Percentiles rank a stretch among this genome's conserved stretches.
Evolutionary conservation across 2,888 invertebrate species (phyloP).

Genomic region (Phyllotreta striolata): DNA sequence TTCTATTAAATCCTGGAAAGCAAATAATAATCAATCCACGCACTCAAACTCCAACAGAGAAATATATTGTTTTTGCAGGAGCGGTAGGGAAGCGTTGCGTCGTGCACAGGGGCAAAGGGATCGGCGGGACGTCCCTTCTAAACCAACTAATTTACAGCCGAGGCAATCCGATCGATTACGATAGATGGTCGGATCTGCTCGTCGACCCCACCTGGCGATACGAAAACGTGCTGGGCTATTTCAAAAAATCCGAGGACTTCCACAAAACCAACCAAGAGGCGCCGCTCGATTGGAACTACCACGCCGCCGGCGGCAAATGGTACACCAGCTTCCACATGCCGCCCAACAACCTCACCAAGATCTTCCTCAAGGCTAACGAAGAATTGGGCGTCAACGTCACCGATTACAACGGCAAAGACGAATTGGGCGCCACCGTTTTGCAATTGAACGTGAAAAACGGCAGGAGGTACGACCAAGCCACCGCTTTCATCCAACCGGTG

Average conservation of each 20-base stretch:
- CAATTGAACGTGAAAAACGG: conserved; percentile 75
- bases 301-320: conserved; percentile 29
- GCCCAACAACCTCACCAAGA: conserved; percentile 9
- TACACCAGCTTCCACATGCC: conserved; percentile 20
- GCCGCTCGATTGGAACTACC: conserved; percentile 24
- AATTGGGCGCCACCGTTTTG: conserved; percentile 70
- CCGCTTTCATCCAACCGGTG: conserved; percentile 77
- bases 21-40: neutral
- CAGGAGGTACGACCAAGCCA: conserved; percentile 76
- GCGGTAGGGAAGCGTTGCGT: conserved; percentile 43
- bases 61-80: conserved; percentile 30
- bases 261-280: conserved; percentile 23
- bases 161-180: conserved; percentile 61
- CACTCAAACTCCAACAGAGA: conserved; percentile 1
- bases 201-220: conserved; percentile 64
- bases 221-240: conserved; percentile 64
- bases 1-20: neutral
- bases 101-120: conserved; percentile 62
- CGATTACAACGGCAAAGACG: conserved; percentile 72
- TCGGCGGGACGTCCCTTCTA: conserved; percentile 63
- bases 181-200: conserved; percentile 59
- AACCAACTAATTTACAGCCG: conserved; percentile 64
- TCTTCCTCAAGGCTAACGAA: conserved; percentile 51
- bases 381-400: conserved; percentile 73
- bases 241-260: conserved; percentile 39